A percentile compares a stretch with the other conserved stretches of the same genome.
phyloP scores from a whole-genome alignment of 2,888 invertebrate species.

The Leucoma salicis region DNA sequence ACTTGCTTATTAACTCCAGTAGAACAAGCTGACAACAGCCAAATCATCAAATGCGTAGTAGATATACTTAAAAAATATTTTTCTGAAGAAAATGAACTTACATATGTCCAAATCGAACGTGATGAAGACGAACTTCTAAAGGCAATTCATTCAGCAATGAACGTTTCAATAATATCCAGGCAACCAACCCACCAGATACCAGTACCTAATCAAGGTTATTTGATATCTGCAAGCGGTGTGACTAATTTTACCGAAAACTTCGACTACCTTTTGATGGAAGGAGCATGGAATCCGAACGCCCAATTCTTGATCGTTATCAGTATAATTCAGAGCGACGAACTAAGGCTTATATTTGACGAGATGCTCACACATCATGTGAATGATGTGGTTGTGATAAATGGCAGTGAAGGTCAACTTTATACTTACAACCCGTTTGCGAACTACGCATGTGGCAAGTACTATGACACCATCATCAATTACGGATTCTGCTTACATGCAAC shows the following conservation, averaged over 20 bases:
- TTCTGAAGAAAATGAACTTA: conserved; percentile 5
- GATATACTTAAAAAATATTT: conserved; percentile 12
- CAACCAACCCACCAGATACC: not conserved
- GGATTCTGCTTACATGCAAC: conserved; percentile 40
- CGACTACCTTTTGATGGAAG: conserved; percentile 26
- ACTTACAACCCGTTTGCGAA: conserved; percentile 55
- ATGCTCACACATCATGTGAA: conserved; percentile 36
- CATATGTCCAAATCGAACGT: conserved; percentile 4
- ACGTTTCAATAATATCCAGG: conserved; percentile 8
- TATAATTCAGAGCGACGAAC: conserved; percentile 13
- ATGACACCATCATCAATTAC: conserved; percentile 35
- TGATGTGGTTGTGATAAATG: conserved; percentile 40
- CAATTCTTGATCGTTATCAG: conserved; percentile 39
- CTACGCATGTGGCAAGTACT: conserved; percentile 50
- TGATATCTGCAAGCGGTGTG: conserved; percentile 28
- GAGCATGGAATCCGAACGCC: conserved; percentile 42
- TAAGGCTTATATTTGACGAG: conserved; percentile 38
- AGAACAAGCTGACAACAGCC: not conserved
- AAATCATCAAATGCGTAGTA: conserved; percentile 8
- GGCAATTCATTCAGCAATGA: conserved; percentile 6
- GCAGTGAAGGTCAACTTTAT: conserved; percentile 36
- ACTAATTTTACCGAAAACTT: conserved; percentile 25
- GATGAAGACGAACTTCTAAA: conserved; percentile 4
- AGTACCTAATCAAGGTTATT: conserved; percentile 28
- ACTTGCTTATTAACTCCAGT: conserved; percentile 5